Base-by-base conservation (phyloP, 2,888 invertebrate genomes). In the Hypercompe scribonia region DNA sequence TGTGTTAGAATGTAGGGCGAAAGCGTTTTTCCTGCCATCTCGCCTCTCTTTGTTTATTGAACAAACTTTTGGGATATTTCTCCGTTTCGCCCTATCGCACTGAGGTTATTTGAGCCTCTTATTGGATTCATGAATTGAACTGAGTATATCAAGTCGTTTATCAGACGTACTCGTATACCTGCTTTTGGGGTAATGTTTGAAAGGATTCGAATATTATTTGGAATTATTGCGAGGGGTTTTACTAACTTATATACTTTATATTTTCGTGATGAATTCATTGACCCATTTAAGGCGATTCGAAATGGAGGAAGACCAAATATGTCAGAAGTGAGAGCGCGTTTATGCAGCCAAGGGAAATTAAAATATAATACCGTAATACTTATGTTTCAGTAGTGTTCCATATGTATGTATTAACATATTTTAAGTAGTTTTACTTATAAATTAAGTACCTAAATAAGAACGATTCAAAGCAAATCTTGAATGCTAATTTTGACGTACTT, bases 1-100 rank as follows among this genome's bases (percentile, higher is more conserved):
- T 93, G 94, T 92, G 91, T 89, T 86, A 87, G 85, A 86, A 86
- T 87, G 89, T 83, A 88, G 86, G 84, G 81, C 88, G 80, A 78
- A 81, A 89, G 84, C 88, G 87, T 86, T 89, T 87, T 87, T 87
- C 85, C 84, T 79, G 87, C 88, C 87, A 89, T 88, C 90, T 81
- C 84, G 86, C 86, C 86, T 87, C 80, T 80, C 83, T 87, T 84
- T 86, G 84, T 89, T 88, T 89, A 86, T 86, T 85, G 85, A 84
- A 81, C 82, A 80, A 84, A 86, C 83, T 87, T 84, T 83, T 78
- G 70, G 83, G 79, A 84, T 86, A 84, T 87, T 87, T 87, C 81
- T 84, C 80, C 77, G 78, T 76, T 79, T 84, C 81, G 80, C 82
- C 78, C 79, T 80, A 78, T 79, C 80, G 78, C 71, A 74, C 74